These are phyloP conservation scores for Prorops nasuta DNA, from an alignment of 1,140 invertebrate genomes.

Conservation along the genomic window DNA sequence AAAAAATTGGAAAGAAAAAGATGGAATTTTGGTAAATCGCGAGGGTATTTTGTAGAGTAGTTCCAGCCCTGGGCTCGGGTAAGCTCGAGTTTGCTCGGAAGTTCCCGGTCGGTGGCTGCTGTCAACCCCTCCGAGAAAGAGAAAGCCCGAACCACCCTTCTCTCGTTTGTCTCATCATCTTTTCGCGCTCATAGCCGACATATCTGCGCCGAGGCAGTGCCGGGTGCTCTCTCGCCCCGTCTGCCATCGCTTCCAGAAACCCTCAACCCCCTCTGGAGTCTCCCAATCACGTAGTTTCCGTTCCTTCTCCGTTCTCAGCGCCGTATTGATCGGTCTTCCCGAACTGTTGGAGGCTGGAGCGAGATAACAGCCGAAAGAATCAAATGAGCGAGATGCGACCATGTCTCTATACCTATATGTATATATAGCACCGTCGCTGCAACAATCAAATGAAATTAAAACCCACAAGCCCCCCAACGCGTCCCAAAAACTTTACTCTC, in stretches of 20 bases:
- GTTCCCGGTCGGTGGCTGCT: no score
- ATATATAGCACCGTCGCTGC: no score
- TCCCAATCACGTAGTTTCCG: slow-evolving; percentile 31
- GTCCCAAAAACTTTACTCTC: no score
- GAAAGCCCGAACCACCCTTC: slow-evolving; percentile 37
- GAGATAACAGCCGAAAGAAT: slow-evolving; percentile 9
- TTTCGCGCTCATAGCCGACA: slow-evolving; percentile 45
- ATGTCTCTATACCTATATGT: no score
- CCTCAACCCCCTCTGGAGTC: slow-evolving; percentile 13
- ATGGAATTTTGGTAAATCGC: no score
- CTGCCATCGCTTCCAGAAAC: slow-evolving; percentile 7
- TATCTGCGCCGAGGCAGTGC: slow-evolving; percentile 34
- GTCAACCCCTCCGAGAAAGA: slow-evolving; percentile 17
- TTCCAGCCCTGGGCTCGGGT: slow-evolving; percentile 29
- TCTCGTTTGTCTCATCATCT: slow-evolving; percentile 49
- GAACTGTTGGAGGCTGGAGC: slow-evolving; percentile 31
- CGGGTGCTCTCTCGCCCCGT: slow-evolving; percentile 7
- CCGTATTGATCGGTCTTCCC: slow-evolving; percentile 50
- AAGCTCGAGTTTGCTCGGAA: slow-evolving; percentile 19
- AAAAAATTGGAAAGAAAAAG: neutral
- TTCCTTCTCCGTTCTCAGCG: slow-evolving; percentile 42
- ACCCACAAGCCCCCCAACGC: no score
- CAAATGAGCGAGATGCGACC: slow-evolving; percentile 22
- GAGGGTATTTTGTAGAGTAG: neutral
- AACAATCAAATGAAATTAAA: no score